Percentiles rank a stretch among this genome's conserved stretches.
Evolutionary conservation across 53 echinoderm and acorn worm genomes (phyloP).

Genomic region (Astropecten irregularis): DNA sequence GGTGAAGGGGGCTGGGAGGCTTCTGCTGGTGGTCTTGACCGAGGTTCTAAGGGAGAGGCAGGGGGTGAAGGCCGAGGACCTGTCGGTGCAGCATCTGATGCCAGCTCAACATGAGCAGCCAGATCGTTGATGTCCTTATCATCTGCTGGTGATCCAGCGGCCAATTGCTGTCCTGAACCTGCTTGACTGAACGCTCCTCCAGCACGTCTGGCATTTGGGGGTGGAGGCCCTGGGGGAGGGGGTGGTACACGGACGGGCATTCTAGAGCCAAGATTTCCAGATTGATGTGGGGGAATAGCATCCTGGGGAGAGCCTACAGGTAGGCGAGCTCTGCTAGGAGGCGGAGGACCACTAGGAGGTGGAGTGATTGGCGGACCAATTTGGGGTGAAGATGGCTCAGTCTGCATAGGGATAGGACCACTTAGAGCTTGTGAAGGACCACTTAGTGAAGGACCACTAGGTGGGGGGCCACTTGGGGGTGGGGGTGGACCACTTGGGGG

Average conservation of each 20-base stretch:
- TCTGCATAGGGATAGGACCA: not conserved
- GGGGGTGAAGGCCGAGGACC: not conserved
- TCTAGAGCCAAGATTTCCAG: not conserved
- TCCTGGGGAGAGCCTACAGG: not conserved
- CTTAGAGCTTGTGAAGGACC: not conserved
- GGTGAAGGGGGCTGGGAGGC: slow-evolving; percentile 27
- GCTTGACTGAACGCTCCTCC: not conserved
- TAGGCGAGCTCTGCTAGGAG: slow-evolving; percentile 8
- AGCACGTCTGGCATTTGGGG: slow-evolving; percentile 66
- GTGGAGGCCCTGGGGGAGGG: slow-evolving; percentile 84
- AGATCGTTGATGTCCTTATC: not conserved
- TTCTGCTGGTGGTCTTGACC: not conserved
- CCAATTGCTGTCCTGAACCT: not conserved
- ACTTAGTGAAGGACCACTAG: too few species aligned
- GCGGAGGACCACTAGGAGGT: not conserved
- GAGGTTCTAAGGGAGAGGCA: not conserved
- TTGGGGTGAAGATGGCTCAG: not conserved
- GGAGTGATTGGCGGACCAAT: not conserved
- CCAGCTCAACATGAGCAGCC: not conserved
- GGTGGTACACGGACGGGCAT: slow-evolving; percentile 29
- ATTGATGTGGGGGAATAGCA: not conserved
- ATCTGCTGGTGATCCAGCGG: not conserved
- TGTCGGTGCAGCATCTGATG: not conserved
- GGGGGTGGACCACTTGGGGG: slow-evolving; percentile 3
- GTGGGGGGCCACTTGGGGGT: not conserved